phyloP scores from a whole-genome alignment of 2,113 vertebrate genomes.

The Sphaerodactylus townsendi region DNA sequence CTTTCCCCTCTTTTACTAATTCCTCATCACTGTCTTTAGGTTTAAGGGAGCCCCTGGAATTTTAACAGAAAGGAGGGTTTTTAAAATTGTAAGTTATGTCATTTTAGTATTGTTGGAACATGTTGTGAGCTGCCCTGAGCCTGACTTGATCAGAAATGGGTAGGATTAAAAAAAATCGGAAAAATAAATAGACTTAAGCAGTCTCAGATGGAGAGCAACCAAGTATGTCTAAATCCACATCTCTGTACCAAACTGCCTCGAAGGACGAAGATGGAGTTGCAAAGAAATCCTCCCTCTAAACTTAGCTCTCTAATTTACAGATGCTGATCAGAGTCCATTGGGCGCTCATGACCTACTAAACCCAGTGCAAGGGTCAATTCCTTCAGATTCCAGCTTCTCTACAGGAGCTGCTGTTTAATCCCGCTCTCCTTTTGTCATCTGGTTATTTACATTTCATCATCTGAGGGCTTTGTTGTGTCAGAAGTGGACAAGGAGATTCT shows the following conservation, averaged over 20 bases:
- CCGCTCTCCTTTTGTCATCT: neutral
- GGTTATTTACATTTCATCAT: neutral
- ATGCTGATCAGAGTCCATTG: neutral
- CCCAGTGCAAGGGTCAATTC: neutral
- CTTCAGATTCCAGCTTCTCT: neutral
- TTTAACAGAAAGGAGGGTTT: no score
- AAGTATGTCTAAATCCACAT: neutral
- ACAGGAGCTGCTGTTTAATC: neutral
- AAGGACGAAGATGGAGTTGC: neutral
- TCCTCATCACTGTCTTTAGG: no score
- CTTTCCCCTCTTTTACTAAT: no score
- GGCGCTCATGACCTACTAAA: neutral
- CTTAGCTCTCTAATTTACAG: neutral
- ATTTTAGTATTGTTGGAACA: no score
- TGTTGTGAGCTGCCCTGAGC: no score
- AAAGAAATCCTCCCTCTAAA: neutral
- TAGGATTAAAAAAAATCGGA: no score
- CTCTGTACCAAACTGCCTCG: neutral
- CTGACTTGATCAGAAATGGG: no score
- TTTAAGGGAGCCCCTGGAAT: no score
- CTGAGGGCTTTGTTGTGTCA: neutral
- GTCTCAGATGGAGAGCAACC: neutral
- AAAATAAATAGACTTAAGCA: neutral
- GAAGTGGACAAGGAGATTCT: neutral
- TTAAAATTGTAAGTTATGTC: no score